These are phyloP conservation scores for Rachycentron canadum DNA, from an alignment of 2,797 vertebrate species.

Conservation along the genomic window DNA sequence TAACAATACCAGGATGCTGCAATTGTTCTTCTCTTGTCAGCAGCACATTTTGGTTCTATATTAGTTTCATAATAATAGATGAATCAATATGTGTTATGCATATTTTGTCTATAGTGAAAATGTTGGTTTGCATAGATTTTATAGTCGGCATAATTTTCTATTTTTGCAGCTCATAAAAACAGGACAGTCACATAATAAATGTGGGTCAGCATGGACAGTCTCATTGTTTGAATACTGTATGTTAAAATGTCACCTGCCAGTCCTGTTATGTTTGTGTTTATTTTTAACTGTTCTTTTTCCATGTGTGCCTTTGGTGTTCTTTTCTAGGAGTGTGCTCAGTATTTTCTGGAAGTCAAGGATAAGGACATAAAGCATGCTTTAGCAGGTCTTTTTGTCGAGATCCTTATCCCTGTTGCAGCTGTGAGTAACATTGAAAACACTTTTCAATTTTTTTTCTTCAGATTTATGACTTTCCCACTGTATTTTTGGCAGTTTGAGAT, in stretches of 20 bases:
- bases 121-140: not conserved
- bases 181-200: not conserved
- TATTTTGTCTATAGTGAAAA: not conserved
- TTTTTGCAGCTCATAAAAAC: not conserved
- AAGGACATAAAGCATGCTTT: conserved; percentile 99
- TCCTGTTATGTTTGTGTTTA: not conserved
- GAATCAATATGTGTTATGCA: not conserved
- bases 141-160: not conserved
- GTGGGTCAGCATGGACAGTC: not conserved
- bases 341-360: conserved; percentile 99
- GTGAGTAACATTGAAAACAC: conserved; percentile 86
- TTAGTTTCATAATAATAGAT: not conserved
- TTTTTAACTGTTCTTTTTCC: conserved; percentile 10
- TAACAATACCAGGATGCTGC: conserved; percentile 13
- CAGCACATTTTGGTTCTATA: not conserved
- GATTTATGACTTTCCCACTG: not conserved
- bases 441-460: not conserved
- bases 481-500: conserved; percentile 2
- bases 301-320: conserved; percentile 10
- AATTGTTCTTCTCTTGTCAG: conserved; percentile 1
- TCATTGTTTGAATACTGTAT: not conserved
- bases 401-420: conserved; percentile 99
- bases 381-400: conserved; percentile 99
- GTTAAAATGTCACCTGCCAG: not conserved
- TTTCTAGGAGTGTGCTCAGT: conserved; percentile 96